Evolutionary conservation across 2,113 vertebrate species (phyloP), one percentile per base, ranked within the genome.

Genomic region (Festucalex cinctus): DNA sequence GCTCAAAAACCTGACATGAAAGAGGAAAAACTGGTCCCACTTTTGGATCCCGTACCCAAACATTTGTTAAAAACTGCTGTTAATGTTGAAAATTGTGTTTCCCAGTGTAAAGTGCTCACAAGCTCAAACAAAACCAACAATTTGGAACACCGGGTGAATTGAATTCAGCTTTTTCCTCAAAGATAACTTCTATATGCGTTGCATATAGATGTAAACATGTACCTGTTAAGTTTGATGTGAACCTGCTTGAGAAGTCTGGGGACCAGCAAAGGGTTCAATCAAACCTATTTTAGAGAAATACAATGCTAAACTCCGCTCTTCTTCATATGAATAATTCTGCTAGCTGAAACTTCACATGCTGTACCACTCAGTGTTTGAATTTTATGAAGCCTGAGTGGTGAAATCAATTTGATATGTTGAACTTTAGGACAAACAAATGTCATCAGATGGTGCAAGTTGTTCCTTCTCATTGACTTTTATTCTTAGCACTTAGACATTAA

Each of bases 191-290:
- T n/a, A n/a, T n/a, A n/a, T 54, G 13, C n/a, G 32, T 37, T 6
- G 58, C 36, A 14, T 37, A 60, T 6, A 35, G 5, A 39, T n/a
- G n/a, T 43, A 24, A 43, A 62, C 60, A 39, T 77, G 80, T 70
- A 80, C 77, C 79, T 57, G 73, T 66, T 26, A 0, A 73, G 83
- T 86, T 86, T 88, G 76, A 85, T 74, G 79, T 56, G 66, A 17
- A 68, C 44, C 71, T 20, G 19, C 72, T 71, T 88, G 84, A 85
- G 41, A 41, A 58, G 66, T 60, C 58, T 37, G 58, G 51, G 57
- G 82, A 86, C 82, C 82, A 84, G 80, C 86, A 61, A 73, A 58
- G 46, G 22, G 9, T 48, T 24, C 60, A 24, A 24, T 26, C 22
- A 44, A 43, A 43, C 28, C 28, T 2, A 63, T 20, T 22, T 43